Conservation (phyloP, 1,140 invertebrate genomes). For the Tachypleus tridentatus region DNA sequence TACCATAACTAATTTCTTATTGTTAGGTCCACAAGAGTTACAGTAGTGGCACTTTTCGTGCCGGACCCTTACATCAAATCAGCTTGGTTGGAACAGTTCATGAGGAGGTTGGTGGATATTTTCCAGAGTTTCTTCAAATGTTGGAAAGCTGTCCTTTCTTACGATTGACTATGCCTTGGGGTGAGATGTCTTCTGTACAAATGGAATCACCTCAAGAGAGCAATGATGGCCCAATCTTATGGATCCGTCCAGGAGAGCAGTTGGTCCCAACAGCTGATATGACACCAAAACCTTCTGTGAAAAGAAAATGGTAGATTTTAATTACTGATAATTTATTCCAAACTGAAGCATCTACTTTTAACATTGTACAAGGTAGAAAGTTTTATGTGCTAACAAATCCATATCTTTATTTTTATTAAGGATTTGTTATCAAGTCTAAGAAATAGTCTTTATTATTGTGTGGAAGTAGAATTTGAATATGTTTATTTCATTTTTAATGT, state of each 20-base stretch:
- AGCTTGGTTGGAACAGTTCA: conserved; percentile 95
- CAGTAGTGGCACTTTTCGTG: conserved; percentile 74
- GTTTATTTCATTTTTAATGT: too few relatives aligned
- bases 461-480: too few relatives aligned
- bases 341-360: too few relatives aligned
- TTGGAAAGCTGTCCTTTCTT: conserved; percentile 81
- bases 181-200: conserved; percentile 65
- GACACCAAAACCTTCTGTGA: conserved; percentile 6
- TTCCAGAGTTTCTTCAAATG: conserved; percentile 74
- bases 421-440: too few relatives aligned
- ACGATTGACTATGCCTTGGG: conserved; percentile 90
- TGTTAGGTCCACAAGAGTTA: conserved; percentile 57
- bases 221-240: conserved; percentile 95
- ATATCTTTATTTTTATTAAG: too few relatives aligned
- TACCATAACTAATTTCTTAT: conserved; percentile 6
- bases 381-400: too few relatives aligned
- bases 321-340: background rate
- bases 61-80: conserved; percentile 87
- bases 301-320: conserved; percentile 3
- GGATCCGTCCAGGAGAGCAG: conserved; percentile 95
- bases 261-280: conserved; percentile 79
- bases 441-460: too few relatives aligned
- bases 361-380: too few relatives aligned
- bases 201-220: conserved; percentile 75
- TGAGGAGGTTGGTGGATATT: conserved; percentile 94